Percentiles rank a stretch among this genome's conserved stretches.
Evolutionary conservation across 2,888 invertebrate species (phyloP).

Genomic region (Blastobasis lacticolella): DNA sequence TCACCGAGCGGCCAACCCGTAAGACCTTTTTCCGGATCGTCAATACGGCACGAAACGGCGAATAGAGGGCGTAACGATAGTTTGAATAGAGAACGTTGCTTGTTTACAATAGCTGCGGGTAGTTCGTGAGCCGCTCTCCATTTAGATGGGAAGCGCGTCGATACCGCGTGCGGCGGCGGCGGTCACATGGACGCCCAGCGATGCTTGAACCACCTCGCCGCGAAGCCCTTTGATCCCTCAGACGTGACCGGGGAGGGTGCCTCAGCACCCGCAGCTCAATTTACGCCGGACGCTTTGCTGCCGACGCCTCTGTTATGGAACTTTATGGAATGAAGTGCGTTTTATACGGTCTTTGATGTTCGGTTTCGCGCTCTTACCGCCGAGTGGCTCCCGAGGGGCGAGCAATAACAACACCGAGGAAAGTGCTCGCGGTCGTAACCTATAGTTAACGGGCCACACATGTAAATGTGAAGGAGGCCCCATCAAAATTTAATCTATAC

Average conservation of each 20-base stretch:
- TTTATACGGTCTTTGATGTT: slow-evolving; percentile 67
- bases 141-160: slow-evolving; percentile 63
- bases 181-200: slow-evolving; percentile 42
- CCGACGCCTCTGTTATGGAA: slow-evolving; percentile 55
- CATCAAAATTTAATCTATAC: too few relatives aligned
- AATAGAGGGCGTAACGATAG: slow-evolving; percentile 58
- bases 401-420: slow-evolving; percentile 51
- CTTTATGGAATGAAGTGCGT: slow-evolving; percentile 66
- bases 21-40: slow-evolving; percentile 49
- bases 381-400: slow-evolving; percentile 52
- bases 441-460: slow-evolving; percentile 34
- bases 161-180: slow-evolving; percentile 50
- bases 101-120: slow-evolving; percentile 69
- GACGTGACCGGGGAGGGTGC: slow-evolving; percentile 20
- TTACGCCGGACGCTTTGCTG: slow-evolving; percentile 39
- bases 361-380: slow-evolving; percentile 57
- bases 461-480: slow-evolving; percentile 26
- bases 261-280: slow-evolving; percentile 38
- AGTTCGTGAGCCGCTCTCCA: slow-evolving; percentile 64
- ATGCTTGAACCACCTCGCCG: slow-evolving; percentile 32
- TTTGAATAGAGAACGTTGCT: slow-evolving; percentile 65
- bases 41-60: slow-evolving; percentile 50
- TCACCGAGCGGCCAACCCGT: slow-evolving; percentile 34
- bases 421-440: slow-evolving; percentile 47
- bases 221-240: slow-evolving; percentile 20